Conservation (phyloP, 2,888 invertebrate genomes). For the Cheilosia vulpina region DNA sequence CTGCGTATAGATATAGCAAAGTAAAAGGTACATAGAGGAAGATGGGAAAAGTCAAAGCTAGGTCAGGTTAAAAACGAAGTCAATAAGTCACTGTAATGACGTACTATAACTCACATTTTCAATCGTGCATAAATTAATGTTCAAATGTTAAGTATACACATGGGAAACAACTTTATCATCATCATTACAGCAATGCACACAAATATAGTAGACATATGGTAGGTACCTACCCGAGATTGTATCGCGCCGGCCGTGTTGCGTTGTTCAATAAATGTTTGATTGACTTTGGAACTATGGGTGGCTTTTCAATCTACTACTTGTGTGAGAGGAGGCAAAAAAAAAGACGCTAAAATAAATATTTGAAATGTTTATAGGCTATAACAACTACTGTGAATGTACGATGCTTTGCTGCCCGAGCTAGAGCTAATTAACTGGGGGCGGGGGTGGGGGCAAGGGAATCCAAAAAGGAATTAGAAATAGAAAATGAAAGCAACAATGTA, state of each 20-base stretch:
- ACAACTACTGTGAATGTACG: slow-evolving; percentile 43
- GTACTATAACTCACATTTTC: slow-evolving; percentile 71
- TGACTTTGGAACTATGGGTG: slow-evolving; percentile 73
- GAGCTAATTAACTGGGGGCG: slow-evolving; percentile 28
- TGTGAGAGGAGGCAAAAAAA: slow-evolving; percentile 11
- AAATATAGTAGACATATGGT: not conserved
- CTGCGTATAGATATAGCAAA: slow-evolving; percentile 7
- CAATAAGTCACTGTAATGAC: slow-evolving; percentile 71
- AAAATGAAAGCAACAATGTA: slow-evolving; percentile 5
- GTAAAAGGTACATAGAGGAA: not conserved
- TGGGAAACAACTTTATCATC: slow-evolving; percentile 73
- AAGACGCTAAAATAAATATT: slow-evolving; percentile 52
- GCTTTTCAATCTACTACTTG: slow-evolving; percentile 58
- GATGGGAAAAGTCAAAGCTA: slow-evolving; percentile 44
- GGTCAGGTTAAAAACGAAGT: slow-evolving; percentile 60
- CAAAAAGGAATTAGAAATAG: not conserved
- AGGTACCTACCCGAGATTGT: slow-evolving; percentile 39
- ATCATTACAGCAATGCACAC: slow-evolving; percentile 44
- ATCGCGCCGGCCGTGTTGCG: slow-evolving; percentile 36
- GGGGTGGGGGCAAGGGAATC: not conserved
- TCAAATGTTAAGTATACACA: slow-evolving; percentile 72
- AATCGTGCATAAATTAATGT: slow-evolving; percentile 74
- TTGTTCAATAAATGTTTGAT: slow-evolving; percentile 72
- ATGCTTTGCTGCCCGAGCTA: slow-evolving; percentile 19
- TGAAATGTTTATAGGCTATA: slow-evolving; percentile 62